Conservation (phyloP, 2,888 invertebrate species). For the Eledone cirrhosa region DNA sequence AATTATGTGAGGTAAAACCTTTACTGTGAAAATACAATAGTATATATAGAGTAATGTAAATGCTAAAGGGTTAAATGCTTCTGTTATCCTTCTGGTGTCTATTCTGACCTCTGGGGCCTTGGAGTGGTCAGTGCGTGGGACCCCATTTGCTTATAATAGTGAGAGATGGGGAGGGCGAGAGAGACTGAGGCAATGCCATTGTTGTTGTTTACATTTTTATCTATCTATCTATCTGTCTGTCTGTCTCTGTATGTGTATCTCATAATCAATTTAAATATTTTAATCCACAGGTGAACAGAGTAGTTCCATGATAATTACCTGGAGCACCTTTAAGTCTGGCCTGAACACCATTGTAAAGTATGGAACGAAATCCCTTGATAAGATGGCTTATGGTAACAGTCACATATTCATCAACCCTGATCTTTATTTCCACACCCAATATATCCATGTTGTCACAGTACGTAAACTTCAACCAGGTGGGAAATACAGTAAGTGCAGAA, state of each 20-base stretch:
- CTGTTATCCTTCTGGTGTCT: too few species aligned
- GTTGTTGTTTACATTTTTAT: too few species aligned
- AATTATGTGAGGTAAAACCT: too few species aligned
- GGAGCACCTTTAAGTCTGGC: not conserved
- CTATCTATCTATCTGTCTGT: too few species aligned
- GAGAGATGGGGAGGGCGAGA: too few species aligned
- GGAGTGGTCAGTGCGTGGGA: too few species aligned
- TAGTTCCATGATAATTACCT: slow-evolving; percentile 14
- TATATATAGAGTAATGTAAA: too few species aligned
- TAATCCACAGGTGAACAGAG: not conserved
- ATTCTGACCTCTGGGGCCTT: too few species aligned
- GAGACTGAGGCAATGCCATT: too few species aligned
- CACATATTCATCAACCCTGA: not conserved
- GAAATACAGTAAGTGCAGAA: slow-evolving; percentile 3
- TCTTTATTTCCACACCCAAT: not conserved
- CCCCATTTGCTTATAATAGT: too few species aligned
- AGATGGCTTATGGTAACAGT: not conserved
- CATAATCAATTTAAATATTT: not conserved
- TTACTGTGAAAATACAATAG: too few species aligned
- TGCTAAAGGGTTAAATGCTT: too few species aligned
- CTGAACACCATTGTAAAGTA: slow-evolving; percentile 11
- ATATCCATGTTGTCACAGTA: not conserved
- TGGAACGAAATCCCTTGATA: not conserved
- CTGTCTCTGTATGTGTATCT: not conserved
- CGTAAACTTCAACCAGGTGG: not conserved